Evolutionary conservation across 2,888 invertebrate genomes (phyloP), one percentile per base, ranked within the genome.

Genomic region (Thymelicus lineola): DNA sequence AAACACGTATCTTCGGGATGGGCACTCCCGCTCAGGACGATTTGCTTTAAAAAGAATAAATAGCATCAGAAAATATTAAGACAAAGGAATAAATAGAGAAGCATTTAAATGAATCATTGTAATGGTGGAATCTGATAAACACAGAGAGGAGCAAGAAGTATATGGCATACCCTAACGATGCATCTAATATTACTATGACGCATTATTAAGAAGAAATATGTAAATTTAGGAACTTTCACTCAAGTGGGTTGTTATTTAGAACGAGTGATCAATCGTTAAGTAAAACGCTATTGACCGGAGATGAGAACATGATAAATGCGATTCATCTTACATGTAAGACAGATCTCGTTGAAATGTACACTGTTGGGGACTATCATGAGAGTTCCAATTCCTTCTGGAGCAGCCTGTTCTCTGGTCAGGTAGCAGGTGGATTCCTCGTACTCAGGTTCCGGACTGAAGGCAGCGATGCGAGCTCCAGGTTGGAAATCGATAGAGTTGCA

Each of bases 401-500:
- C 96, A 0, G 97, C 97, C 79, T 97, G 97, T 85, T 98, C 98
- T 46, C 97, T 94, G 0, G 97, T 97, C 74, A 98, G 88, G 84
- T 97, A 98, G 82, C 98, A 98, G 15, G 97, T 96, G 12, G 97
- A 97, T 82, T 98, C 98, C 82, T 98, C 98, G 82, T 97, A 98
- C 81, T 97, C 97, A 0, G 97, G 96, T 74, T 96, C 95, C 7
- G 96, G 96, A 75, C 96, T 97, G 80, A 96, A 97, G 0, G 97
- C 97, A 45, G 97, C 96, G 75, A 97, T 97, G 50, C 97, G 94
- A 75, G 97, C 97, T 70, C 98, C 98, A 0, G 98, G 98, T 87
- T 97, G 97, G 84, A 98, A 98, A 88, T 98, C 98, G 77, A 98
- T 98, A 58, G 98, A 98, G 73, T 97, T 96, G 86, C 98, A 98